Evolutionary conservation across 2,888 invertebrate species (phyloP).

Genomic region (Spilarctia lutea): DNA sequence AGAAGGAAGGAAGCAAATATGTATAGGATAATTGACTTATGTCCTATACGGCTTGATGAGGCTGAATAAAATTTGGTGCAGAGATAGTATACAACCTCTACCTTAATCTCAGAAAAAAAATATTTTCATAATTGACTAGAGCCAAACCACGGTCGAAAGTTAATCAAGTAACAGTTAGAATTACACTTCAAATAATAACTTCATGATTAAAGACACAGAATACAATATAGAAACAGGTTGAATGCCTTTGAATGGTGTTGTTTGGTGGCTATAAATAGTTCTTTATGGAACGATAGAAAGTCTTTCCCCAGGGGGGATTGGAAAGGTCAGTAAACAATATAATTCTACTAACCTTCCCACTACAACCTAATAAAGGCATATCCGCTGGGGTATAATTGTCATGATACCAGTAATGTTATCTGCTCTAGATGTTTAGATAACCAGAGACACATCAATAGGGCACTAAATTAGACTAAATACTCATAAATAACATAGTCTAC

Average conservation of each 20-base stretch:
- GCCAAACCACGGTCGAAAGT: too few relatives aligned
- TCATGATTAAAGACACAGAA: neutral
- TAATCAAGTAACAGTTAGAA: neutral
- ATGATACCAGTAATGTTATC: neutral
- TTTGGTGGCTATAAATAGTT: conserved; percentile 11
- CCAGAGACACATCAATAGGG: too few relatives aligned
- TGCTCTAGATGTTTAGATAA: neutral
- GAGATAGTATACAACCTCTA: too few relatives aligned
- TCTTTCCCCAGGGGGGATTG: neutral
- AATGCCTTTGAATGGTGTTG: neutral
- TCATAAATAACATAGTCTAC: neutral
- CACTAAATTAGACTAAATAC: too few relatives aligned
- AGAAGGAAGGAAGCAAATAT: too few relatives aligned
- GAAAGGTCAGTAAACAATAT: conserved; percentile 15
- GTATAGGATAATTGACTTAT: too few relatives aligned
- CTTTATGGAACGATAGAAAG: neutral
- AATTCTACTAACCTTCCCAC: neutral
- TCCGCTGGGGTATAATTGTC: neutral
- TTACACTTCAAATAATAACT: neutral
- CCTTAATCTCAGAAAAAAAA: too few relatives aligned
- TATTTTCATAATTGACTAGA: too few relatives aligned
- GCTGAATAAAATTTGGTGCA: too few relatives aligned
- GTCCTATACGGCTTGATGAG: too few relatives aligned
- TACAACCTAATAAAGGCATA: neutral
- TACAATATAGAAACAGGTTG: neutral